phyloP scores from a whole-genome alignment of 1,140 invertebrate genomes.

The Meloidogyne chitwoodi region DNA sequence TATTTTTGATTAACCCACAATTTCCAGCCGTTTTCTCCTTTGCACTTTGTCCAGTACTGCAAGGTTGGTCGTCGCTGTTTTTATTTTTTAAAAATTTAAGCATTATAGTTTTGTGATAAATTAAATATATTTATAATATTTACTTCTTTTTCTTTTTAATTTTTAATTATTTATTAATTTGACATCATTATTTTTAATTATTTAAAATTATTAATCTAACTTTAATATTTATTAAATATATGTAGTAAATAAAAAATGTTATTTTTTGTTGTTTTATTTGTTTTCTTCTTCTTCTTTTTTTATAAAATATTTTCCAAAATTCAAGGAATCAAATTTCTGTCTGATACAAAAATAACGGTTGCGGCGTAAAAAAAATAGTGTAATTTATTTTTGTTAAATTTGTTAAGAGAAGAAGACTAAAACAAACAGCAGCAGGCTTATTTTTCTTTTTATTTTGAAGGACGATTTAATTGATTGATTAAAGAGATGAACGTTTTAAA shows the following conservation, averaged over 20 bases:
- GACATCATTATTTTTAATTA: no score
- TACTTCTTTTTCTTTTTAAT: not conserved
- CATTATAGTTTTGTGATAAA: not conserved
- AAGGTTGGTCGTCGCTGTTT: constrained; percentile 20
- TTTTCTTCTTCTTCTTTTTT: not conserved
- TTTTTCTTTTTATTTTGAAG: not conserved
- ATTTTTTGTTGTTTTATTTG: not conserved
- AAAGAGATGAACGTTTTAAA: not conserved
- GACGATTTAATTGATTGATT: not conserved
- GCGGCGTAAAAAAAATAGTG: not conserved
- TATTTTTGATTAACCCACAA: constrained; percentile 13
- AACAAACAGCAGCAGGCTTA: not conserved
- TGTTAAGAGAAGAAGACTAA: not conserved
- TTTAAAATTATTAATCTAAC: no score
- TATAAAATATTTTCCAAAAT: not conserved
- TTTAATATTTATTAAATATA: no score
- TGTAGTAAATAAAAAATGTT: not conserved
- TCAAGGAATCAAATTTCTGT: not conserved
- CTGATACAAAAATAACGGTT: not conserved
- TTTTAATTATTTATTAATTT: not conserved
- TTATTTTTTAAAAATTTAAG: constrained; percentile 25
- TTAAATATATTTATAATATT: not conserved
- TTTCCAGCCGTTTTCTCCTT: constrained; percentile 22
- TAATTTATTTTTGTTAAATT: not conserved
- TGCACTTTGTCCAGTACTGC: not conserved